Evolutionary conservation across 2,113 vertebrate genomes (phyloP).

Genomic region (Stomatorhinus ivindoensis): DNA sequence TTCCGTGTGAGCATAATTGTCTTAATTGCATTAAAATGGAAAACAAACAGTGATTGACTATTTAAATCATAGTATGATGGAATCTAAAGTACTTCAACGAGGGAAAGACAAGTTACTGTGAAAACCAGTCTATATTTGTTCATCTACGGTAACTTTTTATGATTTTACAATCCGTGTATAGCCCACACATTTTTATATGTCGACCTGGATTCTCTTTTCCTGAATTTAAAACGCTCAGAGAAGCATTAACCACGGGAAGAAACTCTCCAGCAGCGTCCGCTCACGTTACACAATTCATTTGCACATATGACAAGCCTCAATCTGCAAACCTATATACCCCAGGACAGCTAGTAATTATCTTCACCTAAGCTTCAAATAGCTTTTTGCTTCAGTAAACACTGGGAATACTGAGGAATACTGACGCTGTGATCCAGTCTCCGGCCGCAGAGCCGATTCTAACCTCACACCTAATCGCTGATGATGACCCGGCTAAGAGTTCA

Average conservation of each 20-base stretch:
- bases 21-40: background rate
- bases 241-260: background rate
- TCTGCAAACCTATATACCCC: background rate
- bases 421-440: background rate
- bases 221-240: background rate
- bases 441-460: background rate
- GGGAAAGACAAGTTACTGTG: background rate
- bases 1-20: background rate
- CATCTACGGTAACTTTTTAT: background rate
- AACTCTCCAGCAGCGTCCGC: background rate
- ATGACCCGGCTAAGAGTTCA: background rate
- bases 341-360: slow-evolving; percentile 11
- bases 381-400: background rate
- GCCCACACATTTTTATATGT: background rate
- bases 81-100: background rate
- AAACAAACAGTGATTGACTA: background rate
- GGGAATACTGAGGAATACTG: background rate
- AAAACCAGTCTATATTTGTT: background rate
- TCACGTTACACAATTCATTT: background rate
- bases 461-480: background rate
- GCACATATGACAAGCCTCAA: slow-evolving; percentile 4
- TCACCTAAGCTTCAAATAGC: background rate
- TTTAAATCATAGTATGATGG: background rate
- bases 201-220: background rate
- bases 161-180: background rate